Evolutionary conservation across 2,888 invertebrate species (phyloP), one percentile per base, ranked within the genome.

Genomic region (Agonopterix alstromeriana): DNA sequence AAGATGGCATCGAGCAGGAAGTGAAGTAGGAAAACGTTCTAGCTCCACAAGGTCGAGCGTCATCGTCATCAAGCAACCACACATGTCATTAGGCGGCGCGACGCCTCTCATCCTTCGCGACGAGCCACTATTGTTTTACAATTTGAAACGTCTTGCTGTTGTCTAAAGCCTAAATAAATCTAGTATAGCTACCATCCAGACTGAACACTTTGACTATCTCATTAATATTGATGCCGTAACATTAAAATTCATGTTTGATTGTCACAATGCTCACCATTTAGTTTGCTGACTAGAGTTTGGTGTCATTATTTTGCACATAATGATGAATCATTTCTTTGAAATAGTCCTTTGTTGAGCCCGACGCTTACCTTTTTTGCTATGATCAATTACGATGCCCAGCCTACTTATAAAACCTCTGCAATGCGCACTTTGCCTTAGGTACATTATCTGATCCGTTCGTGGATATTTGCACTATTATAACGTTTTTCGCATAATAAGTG

Each of bases 11-110:
- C 70, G 63, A 85, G 73, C 78, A 87, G 87, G 87, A 87, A 86
- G 82, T 84, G 66, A 78, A 74, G 80, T 83, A 85, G 84, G 84
- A 86, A 86, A 86, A 86, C 82, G 80, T 75, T 77, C 71, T 73
- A 80, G 62, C 82, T 82, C 79, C 82, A 72, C 86, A 88, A 87
- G 87, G 87, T 72, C 47, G 38, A 12, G 35, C 38, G 42, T 46
- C 82, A 65, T 66, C 73, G 65, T 72, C 70, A 67, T 73, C 74
- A 70, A 75, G 27, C 27, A 27, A 67, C 70, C 58, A 48, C 69
- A 69, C 68, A 68, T 59, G 55, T 57, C 67, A 70, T 70, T 67
- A 68, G 60, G 60, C 58, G 73, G 64, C 61, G 65, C 63, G 63
- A 64, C 69, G 70, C 63, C 65, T 73, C 11, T 8, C 42, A 53